Evolutionary conservation across 1,140 invertebrate genomes (phyloP).

Genomic region (Elymnias hypermnestra): DNA sequence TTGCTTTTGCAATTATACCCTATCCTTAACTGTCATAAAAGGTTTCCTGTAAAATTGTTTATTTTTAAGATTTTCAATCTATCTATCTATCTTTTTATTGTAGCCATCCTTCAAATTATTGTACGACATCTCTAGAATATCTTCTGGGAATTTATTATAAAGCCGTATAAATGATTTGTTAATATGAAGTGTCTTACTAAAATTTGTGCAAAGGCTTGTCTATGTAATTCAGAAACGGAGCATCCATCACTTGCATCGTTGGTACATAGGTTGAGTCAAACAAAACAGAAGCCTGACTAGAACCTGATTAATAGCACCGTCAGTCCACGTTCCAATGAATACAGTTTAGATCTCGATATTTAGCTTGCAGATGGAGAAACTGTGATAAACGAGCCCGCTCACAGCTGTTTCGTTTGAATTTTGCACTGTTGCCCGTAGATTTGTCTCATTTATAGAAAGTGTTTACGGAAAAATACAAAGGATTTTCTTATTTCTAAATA

Average conservation of each 20-base stretch:
- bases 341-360: constrained; percentile 29
- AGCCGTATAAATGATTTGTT: neutral
- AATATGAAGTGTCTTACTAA: neutral
- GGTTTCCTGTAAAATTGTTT: too few relatives aligned
- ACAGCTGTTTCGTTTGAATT: constrained; percentile 19
- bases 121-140: too few relatives aligned
- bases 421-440: neutral
- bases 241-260: neutral
- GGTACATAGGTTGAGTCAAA: constrained; percentile 30
- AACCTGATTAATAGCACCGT: constrained; percentile 38
- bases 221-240: neutral
- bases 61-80: too few relatives aligned
- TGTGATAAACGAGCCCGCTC: constrained; percentile 20
- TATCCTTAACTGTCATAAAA: too few relatives aligned
- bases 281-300: constrained; percentile 34
- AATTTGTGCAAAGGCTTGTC: too few relatives aligned
- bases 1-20: too few relatives aligned
- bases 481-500: too few relatives aligned
- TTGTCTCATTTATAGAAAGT: neutral
- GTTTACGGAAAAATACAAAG: neutral
- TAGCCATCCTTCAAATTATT: too few relatives aligned
- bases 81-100: too few relatives aligned
- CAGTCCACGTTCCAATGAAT: constrained; percentile 34
- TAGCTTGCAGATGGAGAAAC: constrained; percentile 22
- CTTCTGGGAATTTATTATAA: neutral